Evolutionary conservation across 2,888 invertebrate genomes (phyloP).

Genomic region (Hipparchia sbordonii): DNA sequence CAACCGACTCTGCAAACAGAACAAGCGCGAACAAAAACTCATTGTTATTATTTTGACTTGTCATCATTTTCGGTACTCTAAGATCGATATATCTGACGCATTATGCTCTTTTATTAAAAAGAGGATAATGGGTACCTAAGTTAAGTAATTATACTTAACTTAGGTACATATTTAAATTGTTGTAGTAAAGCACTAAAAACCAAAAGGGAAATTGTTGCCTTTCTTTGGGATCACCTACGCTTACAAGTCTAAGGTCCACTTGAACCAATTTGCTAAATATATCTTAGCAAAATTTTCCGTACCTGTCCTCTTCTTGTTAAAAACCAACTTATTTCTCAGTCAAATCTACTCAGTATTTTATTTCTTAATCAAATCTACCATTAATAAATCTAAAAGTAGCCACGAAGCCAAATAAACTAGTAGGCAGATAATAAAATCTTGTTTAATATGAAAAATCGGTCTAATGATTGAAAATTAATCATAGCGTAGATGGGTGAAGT

Average conservation of each 20-base stretch:
- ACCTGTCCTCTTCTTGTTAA: too few relatives aligned
- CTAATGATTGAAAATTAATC: constrained; percentile 46
- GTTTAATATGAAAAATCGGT: constrained; percentile 31
- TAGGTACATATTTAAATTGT: too few relatives aligned
- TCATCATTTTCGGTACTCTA: constrained; percentile 25
- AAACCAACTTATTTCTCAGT: too few relatives aligned
- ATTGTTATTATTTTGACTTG: constrained; percentile 28
- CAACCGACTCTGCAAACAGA: constrained; percentile 53
- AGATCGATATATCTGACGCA: constrained; percentile 28
- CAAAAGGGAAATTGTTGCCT: neutral
- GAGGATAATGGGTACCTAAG: constrained; percentile 6
- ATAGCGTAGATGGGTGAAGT: constrained; percentile 41
- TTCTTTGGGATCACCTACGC: neutral
- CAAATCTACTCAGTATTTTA: neutral
- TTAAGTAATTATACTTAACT: neutral
- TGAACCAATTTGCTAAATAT: neutral
- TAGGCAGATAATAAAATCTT: constrained; percentile 23
- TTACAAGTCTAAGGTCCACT: too few relatives aligned
- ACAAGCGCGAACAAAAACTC: constrained; percentile 47
- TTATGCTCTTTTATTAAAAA: constrained; percentile 7
- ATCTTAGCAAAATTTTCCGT: too few relatives aligned
- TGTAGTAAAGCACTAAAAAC: neutral
- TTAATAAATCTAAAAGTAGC: constrained; percentile 22
- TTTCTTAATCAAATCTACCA: constrained; percentile 11
- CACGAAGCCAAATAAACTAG: constrained; percentile 9